A percentile compares a stretch with the other conserved stretches of the same genome.
phyloP scores from a whole-genome alignment of 1,140 invertebrate genomes.

The Eriosoma lanigerum region DNA sequence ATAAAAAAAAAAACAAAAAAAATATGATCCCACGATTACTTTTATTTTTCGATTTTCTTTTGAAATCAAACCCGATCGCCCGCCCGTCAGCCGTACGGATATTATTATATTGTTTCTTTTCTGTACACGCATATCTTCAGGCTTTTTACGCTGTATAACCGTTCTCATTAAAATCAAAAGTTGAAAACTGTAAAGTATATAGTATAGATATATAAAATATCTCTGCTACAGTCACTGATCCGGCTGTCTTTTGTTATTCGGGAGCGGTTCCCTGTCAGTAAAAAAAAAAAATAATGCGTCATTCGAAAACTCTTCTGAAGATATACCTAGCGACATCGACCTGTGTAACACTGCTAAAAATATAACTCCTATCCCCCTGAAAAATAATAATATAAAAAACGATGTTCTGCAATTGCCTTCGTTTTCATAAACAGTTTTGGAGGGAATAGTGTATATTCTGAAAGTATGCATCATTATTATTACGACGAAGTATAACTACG shows the following conservation, averaged over 20 bases:
- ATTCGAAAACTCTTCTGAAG: not conserved
- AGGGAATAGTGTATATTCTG: slow-evolving; percentile 3
- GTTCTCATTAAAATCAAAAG: slow-evolving; percentile 51
- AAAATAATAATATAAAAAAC: slow-evolving; percentile 2
- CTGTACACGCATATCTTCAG: not conserved
- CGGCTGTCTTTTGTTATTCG: slow-evolving; percentile 32
- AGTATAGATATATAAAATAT: not conserved
- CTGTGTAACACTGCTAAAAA: not conserved
- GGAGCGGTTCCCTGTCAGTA: not conserved
- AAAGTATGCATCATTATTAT: slow-evolving; percentile 39
- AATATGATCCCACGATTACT: not conserved
- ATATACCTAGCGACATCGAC: not conserved
- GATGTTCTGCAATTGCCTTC: slow-evolving; percentile 34
- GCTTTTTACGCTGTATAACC: slow-evolving; percentile 7
- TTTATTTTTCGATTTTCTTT: slow-evolving; percentile 20
- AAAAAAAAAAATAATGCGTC: slow-evolving; percentile 8
- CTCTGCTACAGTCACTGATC: slow-evolving; percentile 35
- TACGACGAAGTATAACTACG: slow-evolving; percentile 6
- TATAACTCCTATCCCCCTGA: no score
- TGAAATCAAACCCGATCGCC: slow-evolving; percentile 18
- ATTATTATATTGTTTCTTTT: slow-evolving; percentile 29
- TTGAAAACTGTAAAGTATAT: not conserved
- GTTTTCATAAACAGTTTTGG: slow-evolving; percentile 48
- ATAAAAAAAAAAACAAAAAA: no score
- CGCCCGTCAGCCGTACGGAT: no score